These are phyloP conservation scores for Gila robusta DNA, from an alignment of 2,797 vertebrate genomes.

Conservation along the genomic window DNA sequence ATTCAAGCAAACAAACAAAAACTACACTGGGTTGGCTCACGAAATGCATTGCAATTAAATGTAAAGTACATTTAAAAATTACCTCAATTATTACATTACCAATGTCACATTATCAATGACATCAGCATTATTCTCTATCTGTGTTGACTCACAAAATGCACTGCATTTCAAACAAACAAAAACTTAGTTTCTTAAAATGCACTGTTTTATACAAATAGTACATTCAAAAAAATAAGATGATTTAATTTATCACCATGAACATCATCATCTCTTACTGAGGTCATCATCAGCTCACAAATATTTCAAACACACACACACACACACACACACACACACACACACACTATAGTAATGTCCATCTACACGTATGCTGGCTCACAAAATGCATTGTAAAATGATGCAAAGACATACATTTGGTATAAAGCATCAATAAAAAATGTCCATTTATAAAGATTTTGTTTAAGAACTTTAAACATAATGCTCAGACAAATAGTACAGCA, in stretches of 20 bases:
- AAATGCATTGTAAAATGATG: background rate
- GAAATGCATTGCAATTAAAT: background rate
- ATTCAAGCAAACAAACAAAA: slow-evolving; percentile 10
- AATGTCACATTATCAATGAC: background rate
- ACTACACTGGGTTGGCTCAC: too few relatives aligned
- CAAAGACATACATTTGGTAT: background rate
- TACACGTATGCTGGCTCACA: background rate
- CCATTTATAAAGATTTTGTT: background rate
- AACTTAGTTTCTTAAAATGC: background rate
- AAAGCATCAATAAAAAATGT: background rate
- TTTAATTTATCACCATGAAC: background rate
- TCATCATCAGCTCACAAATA: background rate
- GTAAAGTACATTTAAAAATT: background rate
- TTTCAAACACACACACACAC: background rate
- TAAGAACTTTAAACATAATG: background rate
- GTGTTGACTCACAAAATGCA: background rate
- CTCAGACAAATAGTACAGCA: background rate
- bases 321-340: too few relatives aligned
- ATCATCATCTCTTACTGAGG: background rate
- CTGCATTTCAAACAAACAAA: background rate
- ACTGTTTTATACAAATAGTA: background rate
- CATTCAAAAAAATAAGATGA: background rate
- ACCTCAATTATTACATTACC: background rate
- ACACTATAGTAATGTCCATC: too few relatives aligned
- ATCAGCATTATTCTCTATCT: background rate